Conservation (phyloP, 1,140 invertebrate species). For the Zaprionus ghesquierei region DNA sequence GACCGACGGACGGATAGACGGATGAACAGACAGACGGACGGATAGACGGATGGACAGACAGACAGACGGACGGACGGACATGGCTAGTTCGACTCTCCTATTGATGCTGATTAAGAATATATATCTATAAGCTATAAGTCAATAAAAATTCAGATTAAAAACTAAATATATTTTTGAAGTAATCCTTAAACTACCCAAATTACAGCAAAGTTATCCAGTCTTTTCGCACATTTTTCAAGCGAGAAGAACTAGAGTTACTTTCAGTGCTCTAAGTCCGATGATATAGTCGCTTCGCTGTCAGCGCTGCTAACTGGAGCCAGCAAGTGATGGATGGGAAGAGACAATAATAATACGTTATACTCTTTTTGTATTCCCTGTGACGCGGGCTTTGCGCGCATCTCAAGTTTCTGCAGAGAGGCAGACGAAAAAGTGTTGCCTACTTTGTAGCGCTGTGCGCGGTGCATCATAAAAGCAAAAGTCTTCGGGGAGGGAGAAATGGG, state of each 20-base stretch:
- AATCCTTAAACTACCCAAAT: neutral
- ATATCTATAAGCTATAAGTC: no score
- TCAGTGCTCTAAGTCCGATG: neutral
- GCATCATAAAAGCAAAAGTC: slow-evolving; percentile 10
- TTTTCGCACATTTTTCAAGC: neutral
- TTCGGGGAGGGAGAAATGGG: no score
- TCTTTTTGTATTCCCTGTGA: neutral
- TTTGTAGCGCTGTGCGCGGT: slow-evolving; percentile 19
- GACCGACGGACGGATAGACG: no score
- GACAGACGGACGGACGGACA: no score
- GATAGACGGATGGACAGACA: no score
- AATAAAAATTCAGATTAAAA: no score
- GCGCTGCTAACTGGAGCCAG: neutral
- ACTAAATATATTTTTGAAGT: no score
- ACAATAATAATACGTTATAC: neutral
- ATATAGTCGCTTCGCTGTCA: neutral
- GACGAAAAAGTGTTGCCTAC: slow-evolving; percentile 31
- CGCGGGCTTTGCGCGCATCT: neutral
- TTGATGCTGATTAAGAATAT: no score
- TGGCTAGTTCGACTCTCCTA: no score
- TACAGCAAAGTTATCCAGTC: neutral
- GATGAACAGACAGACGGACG: no score
- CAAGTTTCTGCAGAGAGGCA: neutral
- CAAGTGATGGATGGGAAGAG: neutral
- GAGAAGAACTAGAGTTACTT: neutral